Evolutionary conservation across 2,797 vertebrate genomes (phyloP).

Genomic region (Sylvia borin): DNA sequence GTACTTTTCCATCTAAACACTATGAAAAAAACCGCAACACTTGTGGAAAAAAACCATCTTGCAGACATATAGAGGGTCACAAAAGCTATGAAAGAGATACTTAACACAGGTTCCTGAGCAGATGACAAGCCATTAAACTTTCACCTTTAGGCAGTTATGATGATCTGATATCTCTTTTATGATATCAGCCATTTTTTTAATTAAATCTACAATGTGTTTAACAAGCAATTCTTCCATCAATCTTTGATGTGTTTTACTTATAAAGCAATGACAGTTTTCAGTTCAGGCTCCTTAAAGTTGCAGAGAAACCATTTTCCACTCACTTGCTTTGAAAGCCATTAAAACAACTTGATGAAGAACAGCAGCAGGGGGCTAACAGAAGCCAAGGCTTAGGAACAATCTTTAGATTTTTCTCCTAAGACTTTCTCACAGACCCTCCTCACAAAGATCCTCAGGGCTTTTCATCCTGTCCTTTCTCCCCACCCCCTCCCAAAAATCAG

Average conservation of each 20-base stretch:
- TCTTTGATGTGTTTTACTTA: constrained; percentile 60
- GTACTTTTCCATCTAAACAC: not conserved
- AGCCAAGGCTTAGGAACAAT: constrained; percentile 67
- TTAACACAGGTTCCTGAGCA: constrained; percentile 25
- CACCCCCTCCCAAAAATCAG: not conserved
- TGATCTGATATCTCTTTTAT: constrained; percentile 44
- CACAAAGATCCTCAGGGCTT: constrained; percentile 64
- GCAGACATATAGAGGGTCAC: not conserved
- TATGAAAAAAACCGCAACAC: not conserved
- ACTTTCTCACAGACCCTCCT: constrained; percentile 70
- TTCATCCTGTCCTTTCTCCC: constrained; percentile 36
- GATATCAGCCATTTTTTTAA: constrained; percentile 29
- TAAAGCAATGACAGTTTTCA: constrained; percentile 61
- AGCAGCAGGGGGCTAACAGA: constrained; percentile 73
- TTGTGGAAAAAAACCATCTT: not conserved
- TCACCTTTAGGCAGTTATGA: constrained; percentile 40
- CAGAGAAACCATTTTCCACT: constrained; percentile 74
- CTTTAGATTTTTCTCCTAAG: constrained; percentile 64
- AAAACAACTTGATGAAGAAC: constrained; percentile 72
- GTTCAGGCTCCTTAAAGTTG: constrained; percentile 60
- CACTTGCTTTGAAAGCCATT: constrained; percentile 73
- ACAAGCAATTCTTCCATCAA: constrained; percentile 56
- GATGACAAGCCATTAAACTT: constrained; percentile 45
- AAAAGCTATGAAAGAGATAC: constrained; percentile 22
- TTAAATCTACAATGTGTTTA: constrained; percentile 51